Conservation (phyloP, 2,113 vertebrate genomes). For the Jaculus jaculus region DNA sequence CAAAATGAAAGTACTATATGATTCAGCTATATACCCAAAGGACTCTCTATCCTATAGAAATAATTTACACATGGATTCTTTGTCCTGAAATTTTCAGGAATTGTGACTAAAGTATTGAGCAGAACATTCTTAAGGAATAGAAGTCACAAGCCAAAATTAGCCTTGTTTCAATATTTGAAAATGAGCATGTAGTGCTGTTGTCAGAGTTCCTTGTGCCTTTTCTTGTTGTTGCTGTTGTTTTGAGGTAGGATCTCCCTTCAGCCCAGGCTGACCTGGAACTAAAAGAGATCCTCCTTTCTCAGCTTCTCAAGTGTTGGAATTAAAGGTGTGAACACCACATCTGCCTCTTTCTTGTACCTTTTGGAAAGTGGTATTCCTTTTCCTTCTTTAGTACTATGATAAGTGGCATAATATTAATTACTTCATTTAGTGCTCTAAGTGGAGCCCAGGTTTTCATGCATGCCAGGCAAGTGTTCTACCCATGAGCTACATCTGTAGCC, state of each 20-base stretch:
- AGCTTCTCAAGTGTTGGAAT: too few species aligned
- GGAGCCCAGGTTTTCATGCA: not conserved
- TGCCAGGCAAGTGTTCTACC: not conserved
- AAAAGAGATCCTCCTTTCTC: too few species aligned
- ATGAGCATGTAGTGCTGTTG: not conserved
- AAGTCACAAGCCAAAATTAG: constrained; percentile 5
- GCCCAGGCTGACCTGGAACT: too few species aligned
- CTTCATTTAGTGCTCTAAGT: not conserved
- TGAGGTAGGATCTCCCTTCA: too few species aligned
- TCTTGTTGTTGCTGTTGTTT: too few species aligned
- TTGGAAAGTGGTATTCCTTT: not conserved
- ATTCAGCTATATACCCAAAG: too few species aligned
- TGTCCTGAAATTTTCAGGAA: constrained; percentile 65
- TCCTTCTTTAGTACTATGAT: not conserved
- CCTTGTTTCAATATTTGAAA: constrained; percentile 35
- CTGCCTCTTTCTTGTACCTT: too few species aligned
- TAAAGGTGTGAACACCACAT: too few species aligned
- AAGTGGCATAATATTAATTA: not conserved
- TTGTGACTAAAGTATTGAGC: constrained; percentile 54
- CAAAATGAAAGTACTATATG: too few species aligned
- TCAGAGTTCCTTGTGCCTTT: constrained; percentile 12
- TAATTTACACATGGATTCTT: too few species aligned
- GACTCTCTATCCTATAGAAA: too few species aligned
- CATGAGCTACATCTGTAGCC: too few species aligned
- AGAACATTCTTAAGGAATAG: not conserved